Base-by-base conservation (phyloP, 2,797 vertebrate species). In the Tachyglossus aculeatus region DNA sequence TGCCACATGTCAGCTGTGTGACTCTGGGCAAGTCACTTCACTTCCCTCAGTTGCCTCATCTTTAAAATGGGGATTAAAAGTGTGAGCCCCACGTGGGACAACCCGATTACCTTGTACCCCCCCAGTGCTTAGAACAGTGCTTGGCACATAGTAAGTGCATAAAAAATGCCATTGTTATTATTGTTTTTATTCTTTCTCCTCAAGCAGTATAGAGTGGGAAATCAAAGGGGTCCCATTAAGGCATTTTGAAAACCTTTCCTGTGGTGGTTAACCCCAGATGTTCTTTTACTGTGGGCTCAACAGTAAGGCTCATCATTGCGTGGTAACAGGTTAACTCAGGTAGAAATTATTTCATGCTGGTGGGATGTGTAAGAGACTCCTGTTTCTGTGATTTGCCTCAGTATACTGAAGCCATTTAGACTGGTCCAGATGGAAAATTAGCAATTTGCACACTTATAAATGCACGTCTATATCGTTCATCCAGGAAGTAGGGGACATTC, bases 351-450 rank as follows among this genome's bases (percentile, higher is more conserved):
- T 86, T 73, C 66, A 36, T 67, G 27, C 61, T 76, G 84, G 33
- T 31, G 33, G 3, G 47, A 56, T 75, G 58, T 51, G 11, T 58
- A 57, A 57, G 39, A 60, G 29, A 36, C 65, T 88, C 80, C 13
- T 2, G 33, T 66, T 88, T 73, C 83, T 8, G 21, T 67, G 74
- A 84, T 87, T 89, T 83, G 77, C 91, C 81, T 90, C 87, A 86
- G 48, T 88, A 90, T 86, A 65, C 78, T 83, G 67, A 74, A 83
- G 48, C 45, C 50, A 62, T 64, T 79, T 71, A 67, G 68, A 78
- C 71, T 71, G 47, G 40, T 61, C 62, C 81, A 90, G 86, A 87
- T 82, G 82, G 67, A 83, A 83, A 89, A 82, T 78, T 82, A 84
- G 83, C 65, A 71, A 27, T 63, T 40, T 67, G 67, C 71, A 83